phyloP scores from a whole-genome alignment of 2,113 vertebrate genomes.

The Halcyon senegalensis region DNA sequence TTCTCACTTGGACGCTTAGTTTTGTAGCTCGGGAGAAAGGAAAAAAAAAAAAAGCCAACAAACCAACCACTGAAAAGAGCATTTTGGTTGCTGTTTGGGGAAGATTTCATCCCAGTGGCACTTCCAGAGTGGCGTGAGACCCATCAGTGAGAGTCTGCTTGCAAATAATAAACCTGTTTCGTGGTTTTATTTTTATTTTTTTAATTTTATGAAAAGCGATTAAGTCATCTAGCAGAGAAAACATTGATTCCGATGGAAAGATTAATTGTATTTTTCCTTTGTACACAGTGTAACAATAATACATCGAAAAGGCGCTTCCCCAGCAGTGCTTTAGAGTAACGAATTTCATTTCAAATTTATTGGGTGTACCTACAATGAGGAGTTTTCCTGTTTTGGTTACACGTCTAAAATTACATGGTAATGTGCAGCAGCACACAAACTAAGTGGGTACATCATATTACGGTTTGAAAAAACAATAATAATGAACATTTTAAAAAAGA shows the following conservation, averaged over 20 bases:
- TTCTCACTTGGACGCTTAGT: not conserved
- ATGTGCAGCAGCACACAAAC: too few species aligned
- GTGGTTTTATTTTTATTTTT: not conserved
- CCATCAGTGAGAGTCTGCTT: not conserved
- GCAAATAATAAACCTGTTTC: not conserved
- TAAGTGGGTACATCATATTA: rapidly evolving
- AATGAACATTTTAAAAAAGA: not conserved
- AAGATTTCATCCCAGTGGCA: not conserved
- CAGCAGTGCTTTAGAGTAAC: not conserved
- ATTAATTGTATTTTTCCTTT: not conserved
- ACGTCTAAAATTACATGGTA: not conserved
- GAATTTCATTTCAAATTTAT: not conserved
- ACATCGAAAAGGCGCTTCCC: not conserved
- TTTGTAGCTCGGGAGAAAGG: not conserved
- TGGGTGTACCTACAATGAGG: not conserved
- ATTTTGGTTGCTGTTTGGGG: not conserved
- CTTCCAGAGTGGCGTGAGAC: not conserved
- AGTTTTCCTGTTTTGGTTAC: not conserved
- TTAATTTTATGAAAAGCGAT: not conserved
- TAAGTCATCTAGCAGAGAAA: not conserved
- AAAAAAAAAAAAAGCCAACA: too few species aligned
- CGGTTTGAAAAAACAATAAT: not conserved
- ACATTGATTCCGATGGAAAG: not conserved
- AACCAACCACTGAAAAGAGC: not conserved
- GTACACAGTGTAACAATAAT: rapidly evolving